phyloP scores from a whole-genome alignment of 1,140 invertebrate genomes.

The Tetramorium simillimum region DNA sequence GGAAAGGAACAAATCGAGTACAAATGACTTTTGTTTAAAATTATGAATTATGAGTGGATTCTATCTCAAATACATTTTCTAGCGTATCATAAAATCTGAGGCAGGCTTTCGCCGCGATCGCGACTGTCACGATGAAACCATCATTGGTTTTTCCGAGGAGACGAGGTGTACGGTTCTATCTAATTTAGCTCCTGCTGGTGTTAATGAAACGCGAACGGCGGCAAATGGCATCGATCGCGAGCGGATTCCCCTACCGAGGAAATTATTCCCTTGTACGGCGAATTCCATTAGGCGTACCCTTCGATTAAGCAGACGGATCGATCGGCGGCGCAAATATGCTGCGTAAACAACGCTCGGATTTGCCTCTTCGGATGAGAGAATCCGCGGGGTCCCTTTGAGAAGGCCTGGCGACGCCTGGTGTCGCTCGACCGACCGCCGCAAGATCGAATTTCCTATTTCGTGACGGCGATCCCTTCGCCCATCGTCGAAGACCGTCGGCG shows the following conservation, averaged over 20 bases:
- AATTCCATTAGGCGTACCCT: conserved; percentile 73
- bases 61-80: background rate
- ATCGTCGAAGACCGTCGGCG: background rate
- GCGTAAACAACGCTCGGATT: conserved; percentile 71
- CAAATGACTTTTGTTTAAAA: background rate
- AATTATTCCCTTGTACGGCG: conserved; percentile 74
- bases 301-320: conserved; percentile 71
- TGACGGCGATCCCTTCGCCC: background rate
- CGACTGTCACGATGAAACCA: background rate
- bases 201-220: conserved; percentile 73
- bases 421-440: conserved; percentile 18
- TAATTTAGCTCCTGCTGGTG: conserved; percentile 67
- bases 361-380: conserved; percentile 44
- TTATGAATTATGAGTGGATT: background rate
- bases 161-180: conserved; percentile 5
- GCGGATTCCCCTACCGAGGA: conserved; percentile 65
- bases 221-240: conserved; percentile 72
- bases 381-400: conserved; percentile 67
- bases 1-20: background rate
- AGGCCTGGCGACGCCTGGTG: background rate
- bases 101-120: background rate
- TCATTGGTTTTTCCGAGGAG: background rate
- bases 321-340: conserved; percentile 72
- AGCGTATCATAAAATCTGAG: background rate
- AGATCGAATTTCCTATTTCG: conserved; percentile 62